These are phyloP conservation scores for Picathartes gymnocephalus DNA, from an alignment of 2,113 vertebrate genomes.

Conservation along the genomic window DNA sequence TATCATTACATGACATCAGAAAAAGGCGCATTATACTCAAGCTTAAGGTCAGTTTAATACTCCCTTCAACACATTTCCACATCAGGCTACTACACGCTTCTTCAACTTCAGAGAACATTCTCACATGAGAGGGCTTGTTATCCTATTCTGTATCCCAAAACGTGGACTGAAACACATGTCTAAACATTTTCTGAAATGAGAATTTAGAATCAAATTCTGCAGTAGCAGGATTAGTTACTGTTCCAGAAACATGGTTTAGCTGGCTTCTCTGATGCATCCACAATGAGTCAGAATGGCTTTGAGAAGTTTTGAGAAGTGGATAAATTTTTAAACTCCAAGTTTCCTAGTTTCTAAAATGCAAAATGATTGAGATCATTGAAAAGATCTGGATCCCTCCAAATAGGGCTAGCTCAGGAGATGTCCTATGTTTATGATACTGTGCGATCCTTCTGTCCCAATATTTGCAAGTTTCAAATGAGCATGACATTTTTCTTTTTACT, in stretches of 20 bases:
- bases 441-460: background rate
- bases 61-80: background rate
- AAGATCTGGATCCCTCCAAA: background rate
- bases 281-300: background rate
- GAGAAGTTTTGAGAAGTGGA: background rate
- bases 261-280: background rate
- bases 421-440: background rate
- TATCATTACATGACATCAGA: slow-evolving; percentile 9
- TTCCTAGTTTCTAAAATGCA: background rate
- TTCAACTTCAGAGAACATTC: background rate
- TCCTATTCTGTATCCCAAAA: background rate
- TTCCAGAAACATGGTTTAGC: background rate
- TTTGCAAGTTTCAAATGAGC: background rate
- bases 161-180: background rate
- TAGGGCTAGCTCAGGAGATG: background rate
- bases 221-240: background rate
- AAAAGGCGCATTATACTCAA: background rate
- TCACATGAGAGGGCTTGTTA: background rate
- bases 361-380: background rate
- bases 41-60: background rate
- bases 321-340: background rate
- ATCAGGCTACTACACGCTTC: background rate
- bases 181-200: background rate
- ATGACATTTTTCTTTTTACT: background rate
- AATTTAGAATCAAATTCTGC: background rate